A percentile compares a stretch with the other conserved stretches of the same genome.
These are phyloP conservation scores for Tetramorium simillimum DNA, from an alignment of 1,140 invertebrate species.

Conservation along the genomic window DNA sequence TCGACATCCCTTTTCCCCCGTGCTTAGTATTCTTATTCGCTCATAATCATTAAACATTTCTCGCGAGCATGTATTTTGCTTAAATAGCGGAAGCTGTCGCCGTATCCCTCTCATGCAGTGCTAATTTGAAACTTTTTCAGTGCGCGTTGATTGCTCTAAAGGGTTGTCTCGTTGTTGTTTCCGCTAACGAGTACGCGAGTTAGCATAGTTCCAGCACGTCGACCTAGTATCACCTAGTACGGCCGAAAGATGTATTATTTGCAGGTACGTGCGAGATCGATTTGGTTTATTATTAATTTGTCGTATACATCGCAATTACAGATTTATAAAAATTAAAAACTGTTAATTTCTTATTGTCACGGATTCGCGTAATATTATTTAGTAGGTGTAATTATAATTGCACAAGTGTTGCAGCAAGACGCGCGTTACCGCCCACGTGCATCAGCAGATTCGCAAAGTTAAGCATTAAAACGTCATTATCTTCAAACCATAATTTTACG, in stretches of 20 bases:
- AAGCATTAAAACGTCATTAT: neutral
- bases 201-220: slow-evolving; percentile 44
- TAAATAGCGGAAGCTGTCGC: neutral
- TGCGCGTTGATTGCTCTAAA: slow-evolving; percentile 35
- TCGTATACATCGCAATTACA: neutral
- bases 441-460: slow-evolving; percentile 15
- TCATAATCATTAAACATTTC: neutral
- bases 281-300: neutral
- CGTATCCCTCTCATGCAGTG: neutral
- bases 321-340: neutral
- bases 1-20: neutral
- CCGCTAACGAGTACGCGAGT: slow-evolving; percentile 50
- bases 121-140: slow-evolving; percentile 47
- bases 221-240: neutral
- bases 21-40: neutral
- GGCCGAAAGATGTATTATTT: slow-evolving; percentile 65
- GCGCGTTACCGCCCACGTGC: slow-evolving; percentile 2
- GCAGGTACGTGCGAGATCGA: slow-evolving; percentile 56
- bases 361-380: neutral
- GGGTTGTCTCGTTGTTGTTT: slow-evolving; percentile 42
- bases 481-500: neutral
- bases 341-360: neutral
- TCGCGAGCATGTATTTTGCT: neutral
- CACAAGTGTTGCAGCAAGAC: neutral
- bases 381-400: neutral